Evolutionary conservation across 2,888 invertebrate species (phyloP), one percentile per base, ranked within the genome.

Genomic region (Cerceris rybyensis): DNA sequence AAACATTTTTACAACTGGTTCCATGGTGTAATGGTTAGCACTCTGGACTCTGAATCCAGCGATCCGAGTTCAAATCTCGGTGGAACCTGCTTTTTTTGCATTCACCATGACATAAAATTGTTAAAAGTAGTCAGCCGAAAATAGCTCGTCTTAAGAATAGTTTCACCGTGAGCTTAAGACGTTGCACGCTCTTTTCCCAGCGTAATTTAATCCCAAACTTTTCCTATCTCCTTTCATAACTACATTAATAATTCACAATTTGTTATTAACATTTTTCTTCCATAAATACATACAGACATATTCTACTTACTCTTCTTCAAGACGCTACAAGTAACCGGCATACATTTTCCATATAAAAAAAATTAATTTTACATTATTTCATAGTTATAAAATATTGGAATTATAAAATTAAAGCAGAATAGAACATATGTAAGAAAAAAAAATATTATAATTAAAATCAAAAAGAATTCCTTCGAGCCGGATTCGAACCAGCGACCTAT

Each of bases 61-160:
- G 95, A 95, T 95, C 95, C 95, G 95, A 95, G 95, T 95, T 95
- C 95, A 95, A 95, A 94, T 95, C 95, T 95, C 95, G 95, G 95
- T 95, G 95, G 95, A 93, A 95, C 95, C 95, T 88, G 41, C 0
- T 82, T 82, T 81, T 87, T 87, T 77, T 78, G 69, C 39, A 60
- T 50, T 9, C 28, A 61, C 41, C 57, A 41, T 28, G 0, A 52
- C 5, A 17, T 43, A 7, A 6, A 5, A 11, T n/a, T 16, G 13
- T 6, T 16, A 9, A 50, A 17, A 41, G 0, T 16, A 17, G 11
- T 46, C 11, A 4, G 11, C 11, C 11, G 6, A 11, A 11, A 46
- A 46, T 46, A 11, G 46, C 8, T 11, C 28, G 28, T 28, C 28
- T 28, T 28, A 28, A 28, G 28, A 28, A 28, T 28, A 28, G 28